phyloP scores from a whole-genome alignment of 2,797 vertebrate genomes.

The Alosa sapidissima region DNA sequence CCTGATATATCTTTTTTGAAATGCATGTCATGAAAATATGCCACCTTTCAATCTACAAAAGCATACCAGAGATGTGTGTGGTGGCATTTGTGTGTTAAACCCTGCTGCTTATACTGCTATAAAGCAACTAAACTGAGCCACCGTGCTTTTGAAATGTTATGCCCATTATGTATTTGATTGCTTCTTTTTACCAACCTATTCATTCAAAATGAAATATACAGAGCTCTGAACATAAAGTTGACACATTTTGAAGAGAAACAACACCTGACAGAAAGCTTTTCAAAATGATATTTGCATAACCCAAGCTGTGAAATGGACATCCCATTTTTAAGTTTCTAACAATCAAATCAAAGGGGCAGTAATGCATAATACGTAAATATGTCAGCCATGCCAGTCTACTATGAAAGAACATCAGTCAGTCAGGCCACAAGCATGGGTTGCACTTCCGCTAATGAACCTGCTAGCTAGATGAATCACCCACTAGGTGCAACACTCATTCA shows the following conservation, averaged over 20 bases:
- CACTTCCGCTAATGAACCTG: constrained; percentile 66
- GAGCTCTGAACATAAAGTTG: neutral
- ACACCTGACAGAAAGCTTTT: neutral
- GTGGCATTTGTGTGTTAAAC: neutral
- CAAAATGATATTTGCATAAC: neutral
- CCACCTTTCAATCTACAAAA: neutral
- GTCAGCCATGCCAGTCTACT: constrained; percentile 1
- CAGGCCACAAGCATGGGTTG: constrained; percentile 39
- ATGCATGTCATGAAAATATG: neutral
- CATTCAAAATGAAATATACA: neutral
- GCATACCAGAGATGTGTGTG: neutral
- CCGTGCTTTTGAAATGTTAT: neutral
- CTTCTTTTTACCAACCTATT: neutral
- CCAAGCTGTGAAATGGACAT: neutral
- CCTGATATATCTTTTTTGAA: neutral
- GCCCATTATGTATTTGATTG: neutral
- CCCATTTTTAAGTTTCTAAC: neutral
- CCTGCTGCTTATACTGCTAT: neutral
- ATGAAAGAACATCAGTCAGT: constrained; percentile 35
- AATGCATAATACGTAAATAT: constrained; percentile 26
- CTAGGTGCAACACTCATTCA: constrained; percentile 29
- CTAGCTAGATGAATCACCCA: constrained; percentile 50
- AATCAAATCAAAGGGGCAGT: constrained; percentile 23
- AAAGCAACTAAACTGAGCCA: neutral
- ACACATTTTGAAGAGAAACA: neutral